phyloP scores from a whole-genome alignment of 1,140 invertebrate species.

The Drosophila simulans region DNA sequence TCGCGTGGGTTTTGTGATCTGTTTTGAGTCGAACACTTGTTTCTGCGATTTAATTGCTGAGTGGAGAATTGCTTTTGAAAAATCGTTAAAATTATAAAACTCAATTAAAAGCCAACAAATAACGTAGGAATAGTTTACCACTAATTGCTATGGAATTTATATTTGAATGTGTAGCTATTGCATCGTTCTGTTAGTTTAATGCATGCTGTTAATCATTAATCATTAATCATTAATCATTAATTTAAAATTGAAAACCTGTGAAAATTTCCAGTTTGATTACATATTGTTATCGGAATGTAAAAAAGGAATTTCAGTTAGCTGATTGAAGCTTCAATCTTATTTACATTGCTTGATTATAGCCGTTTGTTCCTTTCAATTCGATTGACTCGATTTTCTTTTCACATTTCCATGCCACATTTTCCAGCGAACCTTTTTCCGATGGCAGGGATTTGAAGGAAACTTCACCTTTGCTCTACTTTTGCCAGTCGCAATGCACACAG shows the following conservation, averaged over 20 bases:
- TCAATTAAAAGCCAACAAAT: conserved; percentile 27
- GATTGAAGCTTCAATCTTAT: conserved; percentile 8
- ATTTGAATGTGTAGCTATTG: conserved; percentile 10
- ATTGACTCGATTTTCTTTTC: conserved; percentile 7
- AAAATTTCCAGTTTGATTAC: neutral
- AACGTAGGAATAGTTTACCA: conserved; percentile 24
- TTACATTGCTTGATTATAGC: conserved; percentile 10
- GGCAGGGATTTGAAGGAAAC: neutral
- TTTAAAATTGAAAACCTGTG: too few relatives aligned
- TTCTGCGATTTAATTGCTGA: conserved; percentile 21
- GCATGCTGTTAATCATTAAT: too few relatives aligned
- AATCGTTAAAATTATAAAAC: conserved; percentile 10
- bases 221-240: too few relatives aligned
- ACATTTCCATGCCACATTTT: neutral
- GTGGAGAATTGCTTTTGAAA: conserved; percentile 26
- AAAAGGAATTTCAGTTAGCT: conserved; percentile 5
- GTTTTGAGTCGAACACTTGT: conserved; percentile 29
- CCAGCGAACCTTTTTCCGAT: neutral
- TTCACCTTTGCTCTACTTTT: conserved; percentile 55
- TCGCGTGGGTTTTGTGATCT: conserved; percentile 47
- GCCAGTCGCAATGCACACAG: conserved; percentile 14
- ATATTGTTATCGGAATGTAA: neutral
- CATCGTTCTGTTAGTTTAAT: neutral
- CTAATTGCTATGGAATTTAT: conserved; percentile 22
- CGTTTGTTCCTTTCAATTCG: conserved; percentile 15